A percentile compares a stretch with the other conserved stretches of the same genome.
These are phyloP conservation scores for Ferdinandea cuprea DNA, from an alignment of 2,888 invertebrate genomes.

Conservation along the genomic window DNA sequence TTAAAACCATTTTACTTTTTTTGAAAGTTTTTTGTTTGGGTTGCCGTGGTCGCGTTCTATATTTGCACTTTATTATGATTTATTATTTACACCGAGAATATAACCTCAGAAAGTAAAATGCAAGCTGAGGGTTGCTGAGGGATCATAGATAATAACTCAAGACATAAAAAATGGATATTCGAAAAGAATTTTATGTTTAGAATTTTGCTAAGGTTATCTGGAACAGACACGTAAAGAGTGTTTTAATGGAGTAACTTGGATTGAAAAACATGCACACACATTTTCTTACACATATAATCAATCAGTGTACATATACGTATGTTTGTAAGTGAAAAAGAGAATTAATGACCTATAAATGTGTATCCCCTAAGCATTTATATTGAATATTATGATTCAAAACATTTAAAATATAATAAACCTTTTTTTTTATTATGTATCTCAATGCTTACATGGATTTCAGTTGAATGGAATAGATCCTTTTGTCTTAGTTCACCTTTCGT, in stretches of 20 bases:
- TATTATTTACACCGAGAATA: conserved; percentile 40
- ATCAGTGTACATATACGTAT: conserved; percentile 9
- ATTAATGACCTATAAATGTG: not conserved
- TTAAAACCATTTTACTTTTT: conserved; percentile 15
- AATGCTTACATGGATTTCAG: not conserved
- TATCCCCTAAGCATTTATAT: not conserved
- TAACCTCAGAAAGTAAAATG: conserved; percentile 16
- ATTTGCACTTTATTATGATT: conserved; percentile 58
- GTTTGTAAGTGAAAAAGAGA: not conserved
- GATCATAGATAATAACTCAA: conserved; percentile 13
- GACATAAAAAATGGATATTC: conserved; percentile 49
- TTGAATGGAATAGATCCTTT: not conserved
- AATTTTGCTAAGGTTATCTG: conserved; percentile 45
- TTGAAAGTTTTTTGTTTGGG: conserved; percentile 12
- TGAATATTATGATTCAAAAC: not conserved
- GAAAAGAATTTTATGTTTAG: conserved; percentile 32
- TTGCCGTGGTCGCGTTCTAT: conserved; percentile 1
- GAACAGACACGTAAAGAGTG: conserved; percentile 26
- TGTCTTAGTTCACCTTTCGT: conserved; percentile 13
- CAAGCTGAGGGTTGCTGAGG: conserved; percentile 1
- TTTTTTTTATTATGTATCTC: not conserved
- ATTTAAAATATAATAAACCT: not conserved
- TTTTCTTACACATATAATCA: conserved; percentile 20
- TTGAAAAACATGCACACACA: not conserved
- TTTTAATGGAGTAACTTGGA: conserved; percentile 5